Evolutionary conservation across 2,113 vertebrate species (phyloP), one percentile per base, ranked within the genome.

Genomic region (Fulica atra): DNA sequence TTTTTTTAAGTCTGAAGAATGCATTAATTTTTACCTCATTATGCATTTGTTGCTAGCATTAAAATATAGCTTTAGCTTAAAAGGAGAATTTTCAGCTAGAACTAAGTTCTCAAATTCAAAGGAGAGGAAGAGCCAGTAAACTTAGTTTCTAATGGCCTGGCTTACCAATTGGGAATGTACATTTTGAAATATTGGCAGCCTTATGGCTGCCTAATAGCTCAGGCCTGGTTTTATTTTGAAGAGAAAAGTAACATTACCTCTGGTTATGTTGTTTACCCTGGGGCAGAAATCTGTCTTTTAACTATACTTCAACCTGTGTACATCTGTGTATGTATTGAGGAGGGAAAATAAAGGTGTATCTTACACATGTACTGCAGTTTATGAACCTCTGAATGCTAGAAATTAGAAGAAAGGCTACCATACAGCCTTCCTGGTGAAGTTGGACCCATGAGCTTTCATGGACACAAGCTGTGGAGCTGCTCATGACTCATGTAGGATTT

Each of bases 401-500:
- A 84, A 64, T 71, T 31, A 56, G 69, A 60, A 11, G 6, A 91
- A 26, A 5, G 12, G 6, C 4, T 59, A 8, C 16, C 4, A 14
- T 11, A 3, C 6, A 35, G 1, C 3, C 14, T 69, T 66, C 2
- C 25, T 40, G 36, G 28, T 71, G 42, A 80, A 76, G 19, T 2
- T 71, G 38, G 38, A 56, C 10, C 5, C 24, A 15, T 19, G n/a
- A 63, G 9, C 9, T 23, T n/a, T 28, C 46, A 42, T 18, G 16
- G 33, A 85, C 35, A 40, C 16, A 74, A 57, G 10, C 35, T 5
- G 20, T 5, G 1, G 40, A 54, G 25, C 4, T 71, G 17, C 20
- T 14, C 1, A 1, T 19, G 23, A 23, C 17, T 9, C 10, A 4
- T 3, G 7, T 23, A 86, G 4, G 7, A 10, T 76, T 23, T 3